Percentiles rank a stretch among this genome's conserved stretches.
These are phyloP conservation scores for Phaethornis superciliosus DNA, from an alignment of 2,113 vertebrate species.

Conservation along the genomic window DNA sequence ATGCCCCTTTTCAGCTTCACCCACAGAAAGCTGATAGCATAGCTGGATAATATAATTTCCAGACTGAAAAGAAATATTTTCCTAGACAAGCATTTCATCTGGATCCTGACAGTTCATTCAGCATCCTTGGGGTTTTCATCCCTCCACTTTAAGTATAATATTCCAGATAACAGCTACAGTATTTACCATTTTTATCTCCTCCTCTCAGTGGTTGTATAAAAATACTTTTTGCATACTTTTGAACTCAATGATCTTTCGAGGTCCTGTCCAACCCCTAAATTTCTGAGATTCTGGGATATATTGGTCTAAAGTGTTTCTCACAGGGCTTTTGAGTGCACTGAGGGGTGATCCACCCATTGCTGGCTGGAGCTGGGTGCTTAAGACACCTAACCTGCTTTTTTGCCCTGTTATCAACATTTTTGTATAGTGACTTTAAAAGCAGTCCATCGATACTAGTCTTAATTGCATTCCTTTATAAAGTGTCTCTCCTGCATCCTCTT, in stretches of 20 bases:
- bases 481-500: background rate
- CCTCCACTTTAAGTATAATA: background rate
- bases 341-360: background rate
- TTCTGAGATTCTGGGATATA: background rate
- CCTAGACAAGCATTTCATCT: slow-evolving; percentile 10
- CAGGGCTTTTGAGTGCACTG: background rate
- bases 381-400: background rate
- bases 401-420: background rate
- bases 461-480: background rate
- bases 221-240: background rate
- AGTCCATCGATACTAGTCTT: background rate
- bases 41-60: background rate
- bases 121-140: background rate
- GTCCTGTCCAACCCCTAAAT: too few species aligned
- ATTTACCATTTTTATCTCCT: slow-evolving; percentile 26
- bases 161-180: background rate
- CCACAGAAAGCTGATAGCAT: background rate
- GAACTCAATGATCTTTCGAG: too few species aligned
- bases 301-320: background rate
- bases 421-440: background rate
- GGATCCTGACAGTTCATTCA: background rate
- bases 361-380: background rate
- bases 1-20: background rate
- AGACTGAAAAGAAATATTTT: slow-evolving; percentile 22
- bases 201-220: background rate